Base-by-base conservation (phyloP, 2,888 invertebrate species). In the Drosophila yooni region DNA sequence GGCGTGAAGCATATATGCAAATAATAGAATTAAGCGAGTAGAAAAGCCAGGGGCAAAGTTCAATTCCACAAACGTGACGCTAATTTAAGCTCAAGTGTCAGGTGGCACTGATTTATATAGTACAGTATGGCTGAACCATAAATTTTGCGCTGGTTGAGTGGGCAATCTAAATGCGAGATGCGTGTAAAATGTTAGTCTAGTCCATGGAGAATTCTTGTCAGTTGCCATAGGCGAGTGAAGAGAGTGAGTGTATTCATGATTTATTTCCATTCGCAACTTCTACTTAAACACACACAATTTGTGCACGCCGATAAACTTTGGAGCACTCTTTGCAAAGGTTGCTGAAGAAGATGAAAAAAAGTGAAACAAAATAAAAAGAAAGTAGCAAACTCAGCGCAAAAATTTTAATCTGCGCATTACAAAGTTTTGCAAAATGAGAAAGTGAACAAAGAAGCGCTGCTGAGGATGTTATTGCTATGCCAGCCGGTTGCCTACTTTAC, bases 371-470 rank as follows among this genome's bases (percentile, higher is more conserved):
- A 46, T 11, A n/a, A 18, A 40, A 51, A 52, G 53, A 71, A 84
- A 82, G 76, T 81, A 61, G 79, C 82, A 82, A 76, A 80, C 73
- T 87, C 81, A 74, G 82, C 83, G 75, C 65, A 82, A 85, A 78
- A 82, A 78, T 77, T 79, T 84, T 89, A 89, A 87, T 87, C 79
- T 83, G 80, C 75, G 79, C 82, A 89, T 89, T 84, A 83, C 72
- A 83, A 83, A 87, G 79, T 87, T 89, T 56, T 51, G 29, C 63
- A 57, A 56, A 71, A 79, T 65, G 65, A 72, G 73, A 73, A 79
- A 74, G 62, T 68, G 74, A 76, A 80, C 66, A 80, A 79, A 74
- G 80, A 65, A 50, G 56, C 61, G 10, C 52, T 64, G 50, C 29
- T 46, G 31, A 18, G n/a, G 48, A 46, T 58, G n/a, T 38, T 56